Percentiles rank a stretch among this genome's conserved stretches.
Conservation (phyloP, 2,888 invertebrate species). For the Epistrophella euchroma region DNA sequence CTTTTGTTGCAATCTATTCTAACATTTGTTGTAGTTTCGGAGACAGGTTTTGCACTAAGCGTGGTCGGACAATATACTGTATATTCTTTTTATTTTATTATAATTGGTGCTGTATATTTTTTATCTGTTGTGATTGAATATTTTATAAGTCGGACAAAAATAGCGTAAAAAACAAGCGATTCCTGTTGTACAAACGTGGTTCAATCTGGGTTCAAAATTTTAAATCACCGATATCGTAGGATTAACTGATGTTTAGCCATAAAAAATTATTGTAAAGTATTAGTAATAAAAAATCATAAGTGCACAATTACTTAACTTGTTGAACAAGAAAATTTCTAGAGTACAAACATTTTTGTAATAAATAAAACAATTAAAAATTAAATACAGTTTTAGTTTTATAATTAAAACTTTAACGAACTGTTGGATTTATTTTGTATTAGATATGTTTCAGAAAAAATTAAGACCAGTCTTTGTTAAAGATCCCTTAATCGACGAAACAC, state of each 20-base stretch:
- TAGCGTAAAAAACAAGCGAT: not conserved
- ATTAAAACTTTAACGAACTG: too few species aligned
- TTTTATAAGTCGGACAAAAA: constrained; percentile 67
- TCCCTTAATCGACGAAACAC: too few species aligned
- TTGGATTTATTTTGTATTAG: too few species aligned
- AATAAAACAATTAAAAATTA: not conserved
- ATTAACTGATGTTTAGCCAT: too few species aligned
- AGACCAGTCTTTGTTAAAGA: too few species aligned
- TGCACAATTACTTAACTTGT: constrained; percentile 22
- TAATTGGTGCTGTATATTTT: constrained; percentile 80
- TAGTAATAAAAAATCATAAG: not conserved
- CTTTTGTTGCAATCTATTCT: constrained; percentile 91
- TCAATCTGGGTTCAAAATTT: too few species aligned
- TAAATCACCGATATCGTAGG: too few species aligned
- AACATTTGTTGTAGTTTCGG: constrained; percentile 85
- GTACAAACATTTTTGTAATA: constrained; percentile 23
- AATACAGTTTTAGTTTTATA: not conserved
- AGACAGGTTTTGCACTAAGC: constrained; percentile 79
- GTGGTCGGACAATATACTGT: constrained; percentile 81
- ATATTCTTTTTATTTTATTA: constrained; percentile 82
- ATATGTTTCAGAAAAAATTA: too few species aligned
- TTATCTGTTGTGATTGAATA: constrained; percentile 79
- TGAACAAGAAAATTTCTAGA: not conserved
- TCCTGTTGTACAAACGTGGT: not conserved
- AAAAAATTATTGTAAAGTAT: constrained; percentile 11